phyloP scores from a whole-genome alignment of 2,888 invertebrate genomes.

The Synanthedon myopaeformis region DNA sequence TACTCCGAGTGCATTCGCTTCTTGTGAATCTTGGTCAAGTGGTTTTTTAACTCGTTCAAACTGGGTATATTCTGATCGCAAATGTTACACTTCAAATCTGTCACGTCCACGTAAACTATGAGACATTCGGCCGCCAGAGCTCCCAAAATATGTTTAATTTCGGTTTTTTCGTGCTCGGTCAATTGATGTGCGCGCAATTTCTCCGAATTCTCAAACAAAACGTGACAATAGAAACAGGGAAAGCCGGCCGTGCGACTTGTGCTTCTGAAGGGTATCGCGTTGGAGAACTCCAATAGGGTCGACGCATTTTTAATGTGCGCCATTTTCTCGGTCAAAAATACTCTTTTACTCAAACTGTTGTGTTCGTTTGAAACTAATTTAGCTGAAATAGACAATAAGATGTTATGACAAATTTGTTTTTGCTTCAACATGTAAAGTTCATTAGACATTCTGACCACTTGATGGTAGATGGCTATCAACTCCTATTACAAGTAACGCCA shows the following conservation, averaged over 20 bases:
- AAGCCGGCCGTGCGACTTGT: constrained; percentile 1
- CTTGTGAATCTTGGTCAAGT: constrained; percentile 3
- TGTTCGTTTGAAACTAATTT: constrained; percentile 9
- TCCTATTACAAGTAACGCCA: no score
- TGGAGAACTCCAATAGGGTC: constrained; percentile 1
- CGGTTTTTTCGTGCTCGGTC: neutral
- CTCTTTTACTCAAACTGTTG: no score
- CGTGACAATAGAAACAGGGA: constrained; percentile 3
- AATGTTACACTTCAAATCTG: constrained; percentile 4
- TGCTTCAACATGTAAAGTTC: no score
- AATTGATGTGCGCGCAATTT: neutral
- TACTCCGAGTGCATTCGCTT: constrained; percentile 1
- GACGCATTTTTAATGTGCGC: constrained; percentile 1
- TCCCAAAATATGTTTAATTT: neutral
- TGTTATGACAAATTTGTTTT: no score
- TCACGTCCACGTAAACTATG: constrained; percentile 5
- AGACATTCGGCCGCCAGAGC: constrained; percentile 1
- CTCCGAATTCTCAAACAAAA: neutral
- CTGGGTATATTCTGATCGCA: constrained; percentile 1
- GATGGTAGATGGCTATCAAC: no score
- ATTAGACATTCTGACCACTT: no score
- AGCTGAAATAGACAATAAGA: constrained; percentile 16
- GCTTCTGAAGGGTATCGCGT: constrained; percentile 4
- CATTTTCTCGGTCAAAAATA: neutral
- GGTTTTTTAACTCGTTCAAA: constrained; percentile 2